Conservation (phyloP, 2,888 invertebrate species). For the Entomobrya proxima region DNA sequence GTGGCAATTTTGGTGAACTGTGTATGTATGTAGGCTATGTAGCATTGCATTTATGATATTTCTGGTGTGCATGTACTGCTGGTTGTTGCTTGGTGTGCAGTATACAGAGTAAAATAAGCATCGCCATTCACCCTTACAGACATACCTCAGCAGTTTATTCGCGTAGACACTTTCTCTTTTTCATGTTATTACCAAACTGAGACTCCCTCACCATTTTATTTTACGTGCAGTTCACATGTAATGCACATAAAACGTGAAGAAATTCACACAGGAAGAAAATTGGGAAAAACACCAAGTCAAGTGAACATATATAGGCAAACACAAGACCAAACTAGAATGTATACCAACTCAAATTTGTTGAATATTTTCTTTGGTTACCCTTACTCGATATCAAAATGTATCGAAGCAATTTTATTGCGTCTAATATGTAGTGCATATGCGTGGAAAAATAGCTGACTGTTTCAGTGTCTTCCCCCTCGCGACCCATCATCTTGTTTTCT, state of each 20-base stretch:
- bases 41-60: constrained; percentile 4
- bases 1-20: neutral
- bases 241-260: constrained; percentile 27
- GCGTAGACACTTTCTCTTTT: constrained; percentile 24
- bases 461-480: constrained; percentile 27
- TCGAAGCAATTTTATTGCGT: constrained; percentile 58
- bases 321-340: constrained; percentile 12
- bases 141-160: no score
- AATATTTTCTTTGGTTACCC: neutral
- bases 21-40: neutral
- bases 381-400: neutral
- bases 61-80: no score
- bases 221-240: constrained; percentile 52
- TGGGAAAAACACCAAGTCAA: neutral
- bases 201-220: constrained; percentile 52
- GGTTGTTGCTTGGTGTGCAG: neutral
- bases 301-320: neutral
- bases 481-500: neutral
- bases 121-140: neutral
- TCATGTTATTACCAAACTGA: constrained; percentile 50
- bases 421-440: constrained; percentile 43
- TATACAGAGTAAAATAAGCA: neutral
- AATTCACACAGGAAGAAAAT: constrained; percentile 2
- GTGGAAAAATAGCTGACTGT: constrained; percentile 19
- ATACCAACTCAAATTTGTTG: constrained; percentile 37